A percentile compares a stretch with the other conserved stretches of the same genome.
Evolutionary conservation across 2,113 vertebrate species (phyloP).

Genomic region (Chloropsis hardwickii): DNA sequence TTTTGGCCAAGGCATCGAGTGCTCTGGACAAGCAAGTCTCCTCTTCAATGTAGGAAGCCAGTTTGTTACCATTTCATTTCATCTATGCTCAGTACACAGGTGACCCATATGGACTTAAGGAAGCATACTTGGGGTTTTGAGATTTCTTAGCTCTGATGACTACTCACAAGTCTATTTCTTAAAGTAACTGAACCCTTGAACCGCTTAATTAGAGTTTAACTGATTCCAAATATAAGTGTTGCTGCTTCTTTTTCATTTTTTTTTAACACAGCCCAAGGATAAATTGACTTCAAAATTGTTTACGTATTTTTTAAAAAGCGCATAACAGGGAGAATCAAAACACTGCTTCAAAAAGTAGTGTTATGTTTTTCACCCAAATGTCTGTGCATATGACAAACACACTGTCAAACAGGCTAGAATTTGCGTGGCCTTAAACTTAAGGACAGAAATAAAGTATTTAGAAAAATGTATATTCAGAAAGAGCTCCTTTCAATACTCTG

Average conservation of each 20-base stretch:
- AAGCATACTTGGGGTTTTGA: not conserved
- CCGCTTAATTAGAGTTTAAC: not conserved
- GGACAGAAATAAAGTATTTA: not conserved
- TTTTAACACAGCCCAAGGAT: not conserved
- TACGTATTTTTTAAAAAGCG: not conserved
- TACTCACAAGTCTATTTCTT: not conserved
- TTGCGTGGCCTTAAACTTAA: not conserved
- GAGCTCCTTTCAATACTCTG: not conserved
- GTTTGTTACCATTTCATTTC: not conserved
- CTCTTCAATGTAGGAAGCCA: not conserved
- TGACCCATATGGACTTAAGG: not conserved
- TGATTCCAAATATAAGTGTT: not conserved
- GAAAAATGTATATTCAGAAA: not conserved
- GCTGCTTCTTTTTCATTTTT: not conserved
- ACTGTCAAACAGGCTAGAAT: not conserved
- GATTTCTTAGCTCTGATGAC: not conserved
- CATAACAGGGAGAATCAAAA: not conserved
- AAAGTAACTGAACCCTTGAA: not conserved
- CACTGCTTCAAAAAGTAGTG: not conserved
- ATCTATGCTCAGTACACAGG: not conserved
- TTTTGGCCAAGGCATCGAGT: accelerated
- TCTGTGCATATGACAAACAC: not conserved
- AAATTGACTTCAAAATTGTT: not conserved
- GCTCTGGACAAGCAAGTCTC: not conserved
- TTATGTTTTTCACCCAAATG: not conserved